Evolutionary conservation across 2,113 vertebrate species (phyloP), one percentile per base, ranked within the genome.

Genomic region (Terrapene triunguis): DNA sequence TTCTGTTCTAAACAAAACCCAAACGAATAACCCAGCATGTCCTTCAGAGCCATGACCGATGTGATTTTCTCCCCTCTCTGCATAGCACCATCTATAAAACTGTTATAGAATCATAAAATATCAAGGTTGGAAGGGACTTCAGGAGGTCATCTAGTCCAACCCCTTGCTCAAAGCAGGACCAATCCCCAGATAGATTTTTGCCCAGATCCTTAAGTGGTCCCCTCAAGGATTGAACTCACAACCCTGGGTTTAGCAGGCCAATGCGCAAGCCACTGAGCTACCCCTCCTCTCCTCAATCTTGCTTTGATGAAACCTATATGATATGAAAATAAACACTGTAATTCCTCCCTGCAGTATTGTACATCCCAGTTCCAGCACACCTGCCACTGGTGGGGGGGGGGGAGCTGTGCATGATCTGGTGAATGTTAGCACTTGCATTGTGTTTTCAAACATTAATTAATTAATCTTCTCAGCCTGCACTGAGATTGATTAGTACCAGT

Each of bases 221-320:
- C 42, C 42, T 44, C 42, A 44, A 44, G 5, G 42, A 44, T 44
- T 44, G 42, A 44, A 44, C 42, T 44, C 42, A 44, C 42, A 44
- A 44, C 42, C 2, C 42, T 44, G 5, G 42, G 42, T 44, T 44
- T 44, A 44, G 42, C 42, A 2, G 42, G 42, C 42, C 42, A 44
- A 44, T 44, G 42, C 42, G 5, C 42, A 44, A 44, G 5, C 42
- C 42, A 44, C 42, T 44, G 42, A 44, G 42, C 42, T 44, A 44
- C 42, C 42, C 42, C 42, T 44, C 42, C 42, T 44, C 42, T 44
- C 42, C 42, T 5, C 42, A 44, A 44, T 44, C 42, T 44, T 87
- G 74, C 50, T 76, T 87, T 87, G 74, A 44, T 24, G 62, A 80
- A 92, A 3, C n/a, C 91, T 88, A 96, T 76, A 55, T 86, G 93